Conservation (phyloP, 2,888 invertebrate species). For the Mesorhabditis sp. region DNA sequence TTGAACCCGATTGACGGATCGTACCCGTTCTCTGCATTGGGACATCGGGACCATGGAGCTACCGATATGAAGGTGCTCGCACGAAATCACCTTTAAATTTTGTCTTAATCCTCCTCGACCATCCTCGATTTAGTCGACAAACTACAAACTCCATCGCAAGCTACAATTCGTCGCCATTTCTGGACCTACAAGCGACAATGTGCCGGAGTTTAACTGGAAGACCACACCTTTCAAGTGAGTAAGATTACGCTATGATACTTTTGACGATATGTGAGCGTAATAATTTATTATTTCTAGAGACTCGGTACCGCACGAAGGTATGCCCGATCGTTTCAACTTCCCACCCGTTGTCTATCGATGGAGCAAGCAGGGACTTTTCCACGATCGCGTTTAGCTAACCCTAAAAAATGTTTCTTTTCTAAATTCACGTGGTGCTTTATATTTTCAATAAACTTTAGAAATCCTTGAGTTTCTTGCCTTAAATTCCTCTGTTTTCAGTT, state of each 20-base stretch:
- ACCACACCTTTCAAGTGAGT: constrained; percentile 66
- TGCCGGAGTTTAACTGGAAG: constrained; percentile 76
- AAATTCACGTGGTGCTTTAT: no score
- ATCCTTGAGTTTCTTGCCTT: no score
- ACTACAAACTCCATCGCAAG: constrained; percentile 36
- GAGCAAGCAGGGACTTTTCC: constrained; percentile 16
- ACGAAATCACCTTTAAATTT: neutral
- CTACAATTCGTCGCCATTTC: constrained; percentile 66
- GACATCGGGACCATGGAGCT: constrained; percentile 69
- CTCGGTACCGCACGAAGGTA: constrained; percentile 66
- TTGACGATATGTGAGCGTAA: neutral
- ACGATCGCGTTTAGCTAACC: neutral
- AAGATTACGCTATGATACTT: neutral
- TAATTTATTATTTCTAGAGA: constrained; percentile 11
- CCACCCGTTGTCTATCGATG: constrained; percentile 61
- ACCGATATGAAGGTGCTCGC: constrained; percentile 69
- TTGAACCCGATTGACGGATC: constrained; percentile 71
- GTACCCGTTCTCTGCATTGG: constrained; percentile 70
- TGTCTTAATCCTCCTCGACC: neutral
- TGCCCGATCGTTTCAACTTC: constrained; percentile 74
- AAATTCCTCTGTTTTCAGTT: no score
- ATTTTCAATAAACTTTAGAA: no score
- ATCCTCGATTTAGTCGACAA: constrained; percentile 40
- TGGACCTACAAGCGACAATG: constrained; percentile 66
- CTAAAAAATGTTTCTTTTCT: neutral